Conservation (phyloP, 1,140 invertebrate genomes). For the Dufourea novaeangliae region DNA sequence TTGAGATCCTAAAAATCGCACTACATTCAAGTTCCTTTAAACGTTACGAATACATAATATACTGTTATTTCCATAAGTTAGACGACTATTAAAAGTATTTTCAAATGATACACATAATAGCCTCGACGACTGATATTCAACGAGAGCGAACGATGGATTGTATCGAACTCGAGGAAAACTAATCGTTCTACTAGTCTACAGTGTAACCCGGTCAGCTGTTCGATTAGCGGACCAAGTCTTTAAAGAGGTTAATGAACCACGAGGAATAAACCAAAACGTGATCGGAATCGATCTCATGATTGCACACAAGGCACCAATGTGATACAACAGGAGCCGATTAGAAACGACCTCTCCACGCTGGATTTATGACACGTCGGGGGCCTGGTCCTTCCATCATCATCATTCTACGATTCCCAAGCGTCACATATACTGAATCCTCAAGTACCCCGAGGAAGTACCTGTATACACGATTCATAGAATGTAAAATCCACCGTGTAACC, state of each 20-base stretch:
- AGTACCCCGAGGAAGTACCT: not conserved
- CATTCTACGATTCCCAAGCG: not conserved
- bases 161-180: not conserved
- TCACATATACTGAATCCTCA: not conserved
- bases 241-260: not conserved
- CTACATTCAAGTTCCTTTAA: too few species aligned
- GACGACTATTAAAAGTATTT: too few species aligned
- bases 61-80: too few species aligned
- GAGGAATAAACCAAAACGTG: conserved; percentile 7
- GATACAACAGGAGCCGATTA: not conserved
- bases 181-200: not conserved
- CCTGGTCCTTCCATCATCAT: conserved; percentile 17
- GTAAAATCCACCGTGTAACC: not conserved
- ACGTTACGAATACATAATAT: too few species aligned
- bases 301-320: too few species aligned
- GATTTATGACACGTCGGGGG: conserved; percentile 13
- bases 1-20: not conserved
- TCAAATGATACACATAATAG: not conserved
- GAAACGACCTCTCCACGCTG: not conserved
- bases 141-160: not conserved
- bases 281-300: not conserved
- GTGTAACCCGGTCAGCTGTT: not conserved
- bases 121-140: not conserved
- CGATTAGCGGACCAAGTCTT: not conserved
- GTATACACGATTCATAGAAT: not conserved